These are phyloP conservation scores for Zygothrica quintamaculata DNA, from an alignment of 2,888 invertebrate genomes.

Conservation along the genomic window DNA sequence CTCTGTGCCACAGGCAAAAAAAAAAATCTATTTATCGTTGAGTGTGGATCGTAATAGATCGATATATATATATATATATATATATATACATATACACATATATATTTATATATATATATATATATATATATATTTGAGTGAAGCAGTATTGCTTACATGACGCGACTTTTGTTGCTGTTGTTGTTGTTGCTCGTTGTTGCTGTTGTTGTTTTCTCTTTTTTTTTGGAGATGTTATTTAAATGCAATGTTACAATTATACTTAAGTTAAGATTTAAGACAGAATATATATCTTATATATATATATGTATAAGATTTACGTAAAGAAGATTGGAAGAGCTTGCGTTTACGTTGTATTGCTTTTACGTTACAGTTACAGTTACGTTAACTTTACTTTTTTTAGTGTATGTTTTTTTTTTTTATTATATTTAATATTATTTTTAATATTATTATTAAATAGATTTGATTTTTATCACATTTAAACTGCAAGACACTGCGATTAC, in stretches of 20 bases:
- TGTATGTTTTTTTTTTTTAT: slow-evolving; percentile 13
- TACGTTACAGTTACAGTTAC: slow-evolving; percentile 5
- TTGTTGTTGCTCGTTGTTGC: too few species aligned
- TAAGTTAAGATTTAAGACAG: too few species aligned
- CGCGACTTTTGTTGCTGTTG: slow-evolving; percentile 41
- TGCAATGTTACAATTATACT: slow-evolving; percentile 39
- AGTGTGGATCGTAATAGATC: slow-evolving; percentile 16
- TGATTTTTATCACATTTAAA: slow-evolving; percentile 36
- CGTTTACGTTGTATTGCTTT: slow-evolving; percentile 23
- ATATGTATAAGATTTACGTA: too few species aligned
- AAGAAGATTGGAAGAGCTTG: not conserved
- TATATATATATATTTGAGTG: too few species aligned
- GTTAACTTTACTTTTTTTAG: slow-evolving; percentile 15
- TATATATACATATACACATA: too few species aligned
- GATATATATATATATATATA: too few species aligned
- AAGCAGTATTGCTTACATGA: slow-evolving; percentile 5
- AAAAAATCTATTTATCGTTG: slow-evolving; percentile 31
- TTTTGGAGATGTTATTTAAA: slow-evolving; percentile 33
- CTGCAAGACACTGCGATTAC: slow-evolving; percentile 37
- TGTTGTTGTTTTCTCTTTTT: slow-evolving; percentile 3
- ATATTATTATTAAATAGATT: slow-evolving; percentile 11
- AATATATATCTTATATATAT: too few species aligned
- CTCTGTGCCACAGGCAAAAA: slow-evolving; percentile 47
- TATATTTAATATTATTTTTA: too few species aligned
- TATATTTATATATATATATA: too few species aligned